These are phyloP conservation scores for Allolobophora icterica DNA, from an alignment of 2,888 invertebrate species.

Conservation along the genomic window DNA sequence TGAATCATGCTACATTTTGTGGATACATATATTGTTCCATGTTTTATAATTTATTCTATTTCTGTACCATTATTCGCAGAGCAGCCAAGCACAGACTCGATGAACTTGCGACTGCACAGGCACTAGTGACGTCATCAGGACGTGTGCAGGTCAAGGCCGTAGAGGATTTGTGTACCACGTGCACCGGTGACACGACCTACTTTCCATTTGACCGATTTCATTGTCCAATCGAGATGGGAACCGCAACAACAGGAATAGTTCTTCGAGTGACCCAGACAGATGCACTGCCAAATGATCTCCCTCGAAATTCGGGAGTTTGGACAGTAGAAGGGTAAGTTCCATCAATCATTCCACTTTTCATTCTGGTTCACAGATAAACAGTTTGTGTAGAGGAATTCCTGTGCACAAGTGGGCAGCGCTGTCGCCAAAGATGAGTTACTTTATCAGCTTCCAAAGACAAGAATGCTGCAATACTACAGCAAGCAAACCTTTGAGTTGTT, in stretches of 20 bases:
- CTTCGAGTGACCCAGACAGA: not conserved
- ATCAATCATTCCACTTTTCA: not conserved
- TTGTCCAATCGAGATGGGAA: slow-evolving; percentile 19
- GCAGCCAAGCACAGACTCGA: slow-evolving; percentile 17
- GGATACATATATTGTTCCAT: not conserved
- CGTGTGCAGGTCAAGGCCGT: slow-evolving; percentile 29
- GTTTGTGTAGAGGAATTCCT: not conserved
- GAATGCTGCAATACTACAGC: not conserved
- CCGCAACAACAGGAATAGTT: not conserved
- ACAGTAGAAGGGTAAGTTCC: slow-evolving; percentile 20
- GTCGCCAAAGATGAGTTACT: too few species aligned
- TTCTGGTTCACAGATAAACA: not conserved
- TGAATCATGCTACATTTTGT: too few species aligned
- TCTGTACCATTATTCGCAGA: slow-evolving; percentile 11
- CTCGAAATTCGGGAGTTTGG: not conserved
- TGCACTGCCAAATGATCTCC: not conserved
- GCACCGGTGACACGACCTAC: slow-evolving; percentile 27
- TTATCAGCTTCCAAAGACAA: too few species aligned
- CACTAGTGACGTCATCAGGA: slow-evolving; percentile 20
- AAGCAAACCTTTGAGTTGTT: not conserved
- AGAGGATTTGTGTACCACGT: not conserved
- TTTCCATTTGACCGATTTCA: slow-evolving; percentile 29
- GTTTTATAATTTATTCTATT: not conserved
- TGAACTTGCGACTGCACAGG: slow-evolving; percentile 9
- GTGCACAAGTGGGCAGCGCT: too few species aligned